A percentile compares a stretch with the other conserved stretches of the same genome.
Conservation (phyloP, 1,140 invertebrate species). For the Diorhabda elongata region DNA sequence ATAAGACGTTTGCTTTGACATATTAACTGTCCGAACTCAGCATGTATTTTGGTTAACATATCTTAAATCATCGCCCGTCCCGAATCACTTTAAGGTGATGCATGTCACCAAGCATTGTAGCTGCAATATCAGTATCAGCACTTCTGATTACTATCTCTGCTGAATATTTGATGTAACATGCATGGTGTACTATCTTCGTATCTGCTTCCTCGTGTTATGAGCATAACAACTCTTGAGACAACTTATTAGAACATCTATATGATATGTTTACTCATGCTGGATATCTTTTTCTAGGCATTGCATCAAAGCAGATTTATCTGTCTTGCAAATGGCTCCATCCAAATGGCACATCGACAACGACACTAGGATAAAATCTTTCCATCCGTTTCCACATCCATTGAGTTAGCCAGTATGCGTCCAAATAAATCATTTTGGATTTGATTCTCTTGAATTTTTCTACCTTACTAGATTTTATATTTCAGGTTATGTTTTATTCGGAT, state of each 20-base stretch:
- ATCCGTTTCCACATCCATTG: neutral
- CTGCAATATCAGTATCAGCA: constrained; percentile 16
- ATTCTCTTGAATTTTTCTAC: neutral
- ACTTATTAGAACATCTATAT: constrained; percentile 26
- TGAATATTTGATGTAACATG: neutral
- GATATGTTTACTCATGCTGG: constrained; percentile 22
- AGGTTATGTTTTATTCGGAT: neutral
- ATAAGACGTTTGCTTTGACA: constrained; percentile 30
- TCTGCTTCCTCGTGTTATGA: constrained; percentile 8
- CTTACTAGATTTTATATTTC: neutral
- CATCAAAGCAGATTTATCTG: constrained; percentile 33
- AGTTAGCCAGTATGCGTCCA: neutral
- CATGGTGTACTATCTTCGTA: constrained; percentile 16
- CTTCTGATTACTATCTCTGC: constrained; percentile 6
- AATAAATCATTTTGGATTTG: constrained; percentile 16
- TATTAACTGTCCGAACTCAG: constrained; percentile 31
- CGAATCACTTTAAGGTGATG: constrained; percentile 11
- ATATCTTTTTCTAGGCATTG: constrained; percentile 29
- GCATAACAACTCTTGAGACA: constrained; percentile 13
- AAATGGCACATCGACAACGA: neutral
- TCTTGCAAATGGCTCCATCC: neutral
- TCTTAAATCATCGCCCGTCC: neutral
- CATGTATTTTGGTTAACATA: constrained; percentile 26
- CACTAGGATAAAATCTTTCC: neutral
- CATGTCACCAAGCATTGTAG: constrained; percentile 24